A percentile compares a stretch with the other conserved stretches of the same genome.
Conservation (phyloP, 2,888 invertebrate genomes). For the Drosophila monieri region DNA sequence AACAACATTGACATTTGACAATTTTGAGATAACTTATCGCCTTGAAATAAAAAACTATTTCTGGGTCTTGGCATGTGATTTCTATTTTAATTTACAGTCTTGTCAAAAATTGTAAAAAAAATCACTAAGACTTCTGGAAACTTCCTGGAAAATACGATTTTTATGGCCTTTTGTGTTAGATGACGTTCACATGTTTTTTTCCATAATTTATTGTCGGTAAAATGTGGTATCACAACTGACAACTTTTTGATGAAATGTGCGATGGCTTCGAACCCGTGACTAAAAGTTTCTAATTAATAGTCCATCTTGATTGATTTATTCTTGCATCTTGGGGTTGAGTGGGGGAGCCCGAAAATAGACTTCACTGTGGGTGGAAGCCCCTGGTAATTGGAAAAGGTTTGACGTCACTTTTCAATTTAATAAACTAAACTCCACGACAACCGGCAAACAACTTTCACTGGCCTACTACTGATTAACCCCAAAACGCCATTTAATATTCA, state of each 20-base stretch:
- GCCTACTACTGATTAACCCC: constrained; percentile 9
- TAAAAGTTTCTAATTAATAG: background rate
- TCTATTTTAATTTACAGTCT: background rate
- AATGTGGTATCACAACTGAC: background rate
- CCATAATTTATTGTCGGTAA: background rate
- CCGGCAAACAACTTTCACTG: constrained; percentile 3
- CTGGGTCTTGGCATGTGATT: background rate
- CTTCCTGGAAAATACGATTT: background rate
- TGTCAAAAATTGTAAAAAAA: background rate
- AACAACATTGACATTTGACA: background rate
- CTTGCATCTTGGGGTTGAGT: background rate
- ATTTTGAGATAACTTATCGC: background rate
- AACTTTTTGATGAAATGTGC: background rate
- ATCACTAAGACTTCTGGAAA: background rate
- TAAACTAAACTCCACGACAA: background rate
- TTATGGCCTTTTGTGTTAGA: background rate
- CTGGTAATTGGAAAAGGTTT: constrained; percentile 13
- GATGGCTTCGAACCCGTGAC: background rate
- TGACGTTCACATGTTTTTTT: constrained; percentile 1
- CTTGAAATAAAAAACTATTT: background rate
- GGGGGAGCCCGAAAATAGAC: constrained; percentile 12
- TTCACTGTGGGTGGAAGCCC: constrained; percentile 28
- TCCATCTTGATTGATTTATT: constrained; percentile 10
- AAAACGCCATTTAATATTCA: constrained; percentile 29
- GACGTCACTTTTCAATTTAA: constrained; percentile 12